A percentile compares a stretch with the other conserved stretches of the same genome.
These are phyloP conservation scores for Phasia obesa DNA, from an alignment of 2,888 invertebrate genomes.

Conservation along the genomic window DNA sequence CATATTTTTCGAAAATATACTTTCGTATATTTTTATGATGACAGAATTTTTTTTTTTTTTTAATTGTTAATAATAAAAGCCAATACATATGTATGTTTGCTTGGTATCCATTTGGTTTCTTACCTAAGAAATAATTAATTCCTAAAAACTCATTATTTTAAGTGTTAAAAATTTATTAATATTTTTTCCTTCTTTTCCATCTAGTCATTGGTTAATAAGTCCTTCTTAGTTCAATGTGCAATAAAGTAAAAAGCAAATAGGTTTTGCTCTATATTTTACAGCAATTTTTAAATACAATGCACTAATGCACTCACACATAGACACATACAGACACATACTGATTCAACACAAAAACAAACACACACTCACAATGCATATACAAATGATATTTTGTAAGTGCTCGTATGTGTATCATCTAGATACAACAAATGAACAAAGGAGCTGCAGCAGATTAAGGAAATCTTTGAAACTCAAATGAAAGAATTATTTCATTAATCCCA, in stretches of 20 bases:
- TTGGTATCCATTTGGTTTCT: too few relatives aligned
- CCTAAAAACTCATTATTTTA: neutral
- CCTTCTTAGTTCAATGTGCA: constrained; percentile 46
- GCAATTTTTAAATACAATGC: constrained; percentile 58
- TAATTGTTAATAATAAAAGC: too few relatives aligned
- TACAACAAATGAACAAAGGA: constrained; percentile 29
- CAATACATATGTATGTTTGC: too few relatives aligned
- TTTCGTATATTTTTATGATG: too few relatives aligned
- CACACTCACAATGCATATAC: constrained; percentile 2
- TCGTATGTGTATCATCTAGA: neutral
- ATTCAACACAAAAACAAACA: too few relatives aligned
- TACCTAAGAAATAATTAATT: too few relatives aligned
- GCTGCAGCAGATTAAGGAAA: constrained; percentile 24
- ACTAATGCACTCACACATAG: constrained; percentile 5
- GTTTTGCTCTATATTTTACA: constrained; percentile 55
- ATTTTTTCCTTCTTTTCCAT: constrained; percentile 4
- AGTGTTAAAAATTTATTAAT: constrained; percentile 4
- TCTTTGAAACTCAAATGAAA: neutral
- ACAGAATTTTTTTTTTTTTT: too few relatives aligned
- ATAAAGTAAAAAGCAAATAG: constrained; percentile 37
- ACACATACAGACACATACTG: neutral
- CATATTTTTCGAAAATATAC: too few relatives aligned
- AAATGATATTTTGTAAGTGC: constrained; percentile 13
- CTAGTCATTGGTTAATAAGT: constrained; percentile 46
- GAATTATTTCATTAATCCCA: constrained; percentile 34